phyloP scores from a whole-genome alignment of 1,140 invertebrate genomes.

The Habropoda laboriosa region DNA sequence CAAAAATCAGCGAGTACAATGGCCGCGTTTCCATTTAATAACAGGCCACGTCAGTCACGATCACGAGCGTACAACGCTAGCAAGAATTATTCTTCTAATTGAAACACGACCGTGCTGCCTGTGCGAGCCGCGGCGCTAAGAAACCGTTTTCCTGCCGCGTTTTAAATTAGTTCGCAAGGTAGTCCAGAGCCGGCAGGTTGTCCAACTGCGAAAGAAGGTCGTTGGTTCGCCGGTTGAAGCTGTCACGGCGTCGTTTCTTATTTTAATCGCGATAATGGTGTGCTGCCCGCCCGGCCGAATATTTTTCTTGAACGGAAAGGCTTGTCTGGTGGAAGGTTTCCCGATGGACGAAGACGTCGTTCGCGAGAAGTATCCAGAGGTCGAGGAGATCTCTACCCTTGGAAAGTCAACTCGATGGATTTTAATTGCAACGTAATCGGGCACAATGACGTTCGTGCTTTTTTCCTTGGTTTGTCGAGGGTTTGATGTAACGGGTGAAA shows the following conservation, averaged over 20 bases:
- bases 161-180: slow-evolving; percentile 53
- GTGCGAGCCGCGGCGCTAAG: neutral
- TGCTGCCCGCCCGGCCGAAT: slow-evolving; percentile 16
- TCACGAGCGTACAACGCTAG: neutral
- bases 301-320: neutral
- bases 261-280: slow-evolving; percentile 62
- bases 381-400: too few relatives aligned
- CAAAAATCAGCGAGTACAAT: slow-evolving; percentile 1
- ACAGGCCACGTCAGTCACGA: slow-evolving; percentile 1
- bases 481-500: too few relatives aligned
- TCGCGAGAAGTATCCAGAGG: too few relatives aligned
- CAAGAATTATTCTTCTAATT: slow-evolving; percentile 19
- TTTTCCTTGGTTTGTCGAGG: too few relatives aligned
- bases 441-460: too few relatives aligned
- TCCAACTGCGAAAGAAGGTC: slow-evolving; percentile 1
- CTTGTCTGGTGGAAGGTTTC: slow-evolving; percentile 19
- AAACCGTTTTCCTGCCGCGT: slow-evolving; percentile 10
- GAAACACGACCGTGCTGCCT: neutral
- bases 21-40: slow-evolving; percentile 5
- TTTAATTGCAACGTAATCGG: too few relatives aligned
- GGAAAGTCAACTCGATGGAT: too few relatives aligned
- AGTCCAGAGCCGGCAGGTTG: neutral
- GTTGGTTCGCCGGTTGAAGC: neutral
- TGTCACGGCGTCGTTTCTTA: slow-evolving; percentile 50
- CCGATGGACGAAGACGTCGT: too few relatives aligned